Evolutionary conservation across 2,888 invertebrate species (phyloP).

Genomic region (Agrilus mali): DNA sequence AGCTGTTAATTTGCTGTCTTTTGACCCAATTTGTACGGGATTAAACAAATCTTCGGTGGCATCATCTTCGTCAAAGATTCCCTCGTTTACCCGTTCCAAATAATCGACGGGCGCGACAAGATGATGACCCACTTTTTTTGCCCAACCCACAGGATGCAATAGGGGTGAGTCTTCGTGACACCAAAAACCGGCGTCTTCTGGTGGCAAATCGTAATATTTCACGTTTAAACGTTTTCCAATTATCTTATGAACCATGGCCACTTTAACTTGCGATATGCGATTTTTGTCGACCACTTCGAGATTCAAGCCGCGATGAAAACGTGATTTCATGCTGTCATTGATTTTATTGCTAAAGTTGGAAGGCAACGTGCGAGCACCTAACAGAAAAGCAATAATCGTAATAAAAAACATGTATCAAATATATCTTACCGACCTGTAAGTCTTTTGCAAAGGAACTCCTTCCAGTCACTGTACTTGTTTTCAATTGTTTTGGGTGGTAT

Average conservation of each 20-base stretch:
- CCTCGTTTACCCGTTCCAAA: conserved; percentile 58
- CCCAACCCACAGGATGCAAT: conserved; percentile 96
- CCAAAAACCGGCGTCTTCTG: conserved; percentile 85
- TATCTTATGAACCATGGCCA: conserved; percentile 82
- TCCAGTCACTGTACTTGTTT: conserved; percentile 92
- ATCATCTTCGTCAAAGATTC: conserved; percentile 61
- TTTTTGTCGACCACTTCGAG: conserved; percentile 95
- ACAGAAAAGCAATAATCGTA: no score
- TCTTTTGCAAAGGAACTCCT: conserved; percentile 82
- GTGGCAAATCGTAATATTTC: conserved; percentile 72
- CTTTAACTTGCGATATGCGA: conserved; percentile 77
- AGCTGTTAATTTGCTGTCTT: conserved; percentile 17
- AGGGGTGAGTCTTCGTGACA: conserved; percentile 91
- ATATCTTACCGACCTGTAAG: conserved; percentile 41
- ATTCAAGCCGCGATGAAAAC: conserved; percentile 70
- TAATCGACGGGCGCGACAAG: conserved; percentile 75
- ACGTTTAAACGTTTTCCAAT: conserved; percentile 86
- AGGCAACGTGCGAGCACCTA: conserved; percentile 85
- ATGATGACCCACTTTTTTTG: conserved; percentile 71
- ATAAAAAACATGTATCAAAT: no score
- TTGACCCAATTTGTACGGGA: conserved; percentile 35
- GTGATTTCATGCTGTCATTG: conserved; percentile 68
- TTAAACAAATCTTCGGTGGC: conserved; percentile 70
- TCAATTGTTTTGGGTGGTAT: conserved; percentile 90
- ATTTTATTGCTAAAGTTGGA: conserved; percentile 86